Conservation (phyloP, 2,113 vertebrate genomes). For the Pseudopodoces humilis region DNA sequence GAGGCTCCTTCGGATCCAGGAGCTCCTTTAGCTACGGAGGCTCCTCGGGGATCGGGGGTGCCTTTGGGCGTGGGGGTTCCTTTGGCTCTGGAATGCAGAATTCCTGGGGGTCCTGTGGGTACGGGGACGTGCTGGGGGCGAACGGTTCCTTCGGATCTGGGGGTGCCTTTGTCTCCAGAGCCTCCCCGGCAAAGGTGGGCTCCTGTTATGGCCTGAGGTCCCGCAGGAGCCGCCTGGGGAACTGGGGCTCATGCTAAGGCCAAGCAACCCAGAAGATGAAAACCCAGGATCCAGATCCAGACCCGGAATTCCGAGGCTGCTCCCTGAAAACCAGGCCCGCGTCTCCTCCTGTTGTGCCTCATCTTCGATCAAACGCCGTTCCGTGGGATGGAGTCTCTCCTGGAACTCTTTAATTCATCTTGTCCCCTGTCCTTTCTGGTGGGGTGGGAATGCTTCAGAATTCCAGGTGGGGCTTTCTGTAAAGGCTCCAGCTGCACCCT, state of each 20-base stretch:
- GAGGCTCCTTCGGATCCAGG: background rate
- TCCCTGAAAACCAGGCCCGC: background rate
- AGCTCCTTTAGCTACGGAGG: background rate
- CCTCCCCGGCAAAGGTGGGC: background rate
- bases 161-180: background rate
- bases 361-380: background rate
- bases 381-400: rapidly evolving
- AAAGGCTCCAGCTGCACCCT: background rate
- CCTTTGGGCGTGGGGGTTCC: rapidly evolving
- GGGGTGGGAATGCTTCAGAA: background rate
- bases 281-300: rapidly evolving
- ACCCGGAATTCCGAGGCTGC: background rate
- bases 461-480: background rate
- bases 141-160: background rate
- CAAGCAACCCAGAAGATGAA: rapidly evolving
- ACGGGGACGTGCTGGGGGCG: rapidly evolving
- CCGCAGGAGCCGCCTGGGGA: background rate
- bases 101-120: background rate
- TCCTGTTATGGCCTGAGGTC: background rate
- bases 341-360: background rate
- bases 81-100: background rate
- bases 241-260: background rate
- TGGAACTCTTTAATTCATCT: background rate
- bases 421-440: background rate
- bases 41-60: rapidly evolving